These are phyloP conservation scores for Carapus acus DNA, from an alignment of 2,797 vertebrate species.

Conservation along the genomic window DNA sequence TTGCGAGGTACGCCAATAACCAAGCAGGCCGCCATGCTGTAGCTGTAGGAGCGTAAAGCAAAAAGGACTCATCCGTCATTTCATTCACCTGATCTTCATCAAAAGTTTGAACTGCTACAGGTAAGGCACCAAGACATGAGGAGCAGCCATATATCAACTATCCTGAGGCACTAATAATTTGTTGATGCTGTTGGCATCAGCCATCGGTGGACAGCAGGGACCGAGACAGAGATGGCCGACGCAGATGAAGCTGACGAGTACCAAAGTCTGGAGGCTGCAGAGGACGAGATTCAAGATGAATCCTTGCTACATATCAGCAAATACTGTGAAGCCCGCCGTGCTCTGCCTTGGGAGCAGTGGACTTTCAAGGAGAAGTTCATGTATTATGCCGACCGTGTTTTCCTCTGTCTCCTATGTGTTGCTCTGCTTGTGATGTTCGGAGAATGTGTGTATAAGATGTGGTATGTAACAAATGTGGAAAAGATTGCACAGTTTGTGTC, in stretches of 20 bases:
- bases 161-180: not conserved
- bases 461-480: conserved; percentile 60
- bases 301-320: conserved; percentile 53
- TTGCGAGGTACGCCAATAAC: conserved; percentile 52
- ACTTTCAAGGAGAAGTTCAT: conserved; percentile 65
- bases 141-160: not conserved
- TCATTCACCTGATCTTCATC: not conserved
- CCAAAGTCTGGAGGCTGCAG: conserved; percentile 44
- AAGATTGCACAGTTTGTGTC: conserved; percentile 50
- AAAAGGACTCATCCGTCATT: conserved; percentile 3
- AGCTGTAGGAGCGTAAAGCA: conserved; percentile 12
- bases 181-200: conserved; percentile 4
- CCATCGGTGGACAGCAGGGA: not conserved
- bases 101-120: conserved; percentile 26
- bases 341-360: conserved; percentile 68
- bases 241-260: conserved; percentile 23
- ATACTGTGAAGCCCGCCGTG: conserved; percentile 46
- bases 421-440: conserved; percentile 49
- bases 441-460: conserved; percentile 66
- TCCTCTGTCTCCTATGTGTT: conserved; percentile 57
- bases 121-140: conserved; percentile 38
- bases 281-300: conserved; percentile 48
- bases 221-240: conserved; percentile 52
- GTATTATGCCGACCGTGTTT: conserved; percentile 67
- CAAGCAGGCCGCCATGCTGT: conserved; percentile 23